Evolutionary conservation across 2,113 vertebrate genomes (phyloP), one percentile per base, ranked within the genome.

Genomic region (Upupa epops): DNA sequence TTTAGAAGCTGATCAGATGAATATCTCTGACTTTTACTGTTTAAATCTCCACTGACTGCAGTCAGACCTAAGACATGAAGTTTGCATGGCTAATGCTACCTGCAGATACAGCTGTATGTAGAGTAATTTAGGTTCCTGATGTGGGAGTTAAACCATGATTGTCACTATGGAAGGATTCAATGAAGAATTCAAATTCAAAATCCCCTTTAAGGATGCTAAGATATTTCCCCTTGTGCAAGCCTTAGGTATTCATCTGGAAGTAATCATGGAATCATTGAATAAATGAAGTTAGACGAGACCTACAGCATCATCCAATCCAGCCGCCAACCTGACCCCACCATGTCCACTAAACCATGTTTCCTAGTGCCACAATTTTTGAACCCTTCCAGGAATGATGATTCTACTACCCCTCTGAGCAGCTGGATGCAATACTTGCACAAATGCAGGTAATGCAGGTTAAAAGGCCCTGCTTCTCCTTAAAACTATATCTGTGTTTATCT

Each of bases 1-100:
- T 9, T 73, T 36, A 13, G 6, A 9, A 25, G 6, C 1, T 10
- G 29, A 68, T 32, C 11, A 42, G 34, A 73, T 0, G 0, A 92
- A 37, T 4, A 8, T 9, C 5, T 52, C 49, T 69, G 21, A 5
- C 49, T 82, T 95, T 49, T 34, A 32, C 17, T 65, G 28, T 9
- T 48, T 21, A 64, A 46, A 59, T 24, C 32, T 45, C 20, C 37
- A 7, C 10, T 25, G 13, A 26, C 7, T 46, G 8, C 37, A 51
- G 7, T 13, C 13, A 22, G n/a, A 87, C 4, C 45, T 82, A 29
- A 69, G 66, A 31, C 8, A 26, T 1, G 1, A 45, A 71, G 7
- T 11, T 74, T 25, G 46, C 17, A 11, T 13, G 7, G 4, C 40
- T 20, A n/a, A 11, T 61, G 15, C 5, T 80, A 4, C 26, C 29